Evolutionary conservation across 2,113 vertebrate species (phyloP).

Genomic region (Daboia siamensis): DNA sequence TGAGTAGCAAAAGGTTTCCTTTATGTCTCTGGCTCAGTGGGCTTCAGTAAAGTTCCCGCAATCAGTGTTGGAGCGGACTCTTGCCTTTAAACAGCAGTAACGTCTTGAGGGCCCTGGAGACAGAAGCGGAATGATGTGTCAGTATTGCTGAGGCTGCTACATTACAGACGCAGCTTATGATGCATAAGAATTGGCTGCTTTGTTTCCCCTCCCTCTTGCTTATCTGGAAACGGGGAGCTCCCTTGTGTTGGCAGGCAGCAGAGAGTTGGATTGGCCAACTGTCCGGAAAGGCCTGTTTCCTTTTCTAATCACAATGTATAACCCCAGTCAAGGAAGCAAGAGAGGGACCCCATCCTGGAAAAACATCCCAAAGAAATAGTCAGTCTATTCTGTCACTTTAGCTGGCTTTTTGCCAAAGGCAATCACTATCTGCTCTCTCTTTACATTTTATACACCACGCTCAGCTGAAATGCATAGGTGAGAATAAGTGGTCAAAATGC

Average conservation of each 20-base stretch:
- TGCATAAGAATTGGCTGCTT: conserved; percentile 19
- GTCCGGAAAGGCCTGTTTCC: neutral
- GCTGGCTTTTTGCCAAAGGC: neutral
- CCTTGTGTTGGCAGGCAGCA: neutral
- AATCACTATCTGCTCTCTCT: neutral
- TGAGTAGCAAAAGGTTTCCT: neutral
- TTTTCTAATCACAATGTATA: neutral
- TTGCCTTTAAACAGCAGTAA: neutral
- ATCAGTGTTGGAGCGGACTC: neutral
- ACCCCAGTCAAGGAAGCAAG: neutral
- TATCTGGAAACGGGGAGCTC: neutral
- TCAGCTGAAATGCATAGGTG: neutral
- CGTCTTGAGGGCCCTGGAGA: neutral
- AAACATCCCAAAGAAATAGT: neutral
- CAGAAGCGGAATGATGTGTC: conserved; percentile 12
- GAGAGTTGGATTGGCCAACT: neutral
- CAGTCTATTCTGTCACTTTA: neutral
- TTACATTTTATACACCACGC: neutral
- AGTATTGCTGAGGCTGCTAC: neutral
- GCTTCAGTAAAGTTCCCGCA: neutral
- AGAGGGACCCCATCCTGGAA: neutral
- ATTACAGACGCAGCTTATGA: neutral
- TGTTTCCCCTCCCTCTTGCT: neutral
- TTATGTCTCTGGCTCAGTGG: neutral
- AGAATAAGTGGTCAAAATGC: neutral